Evolutionary conservation across 2,113 vertebrate genomes (phyloP).

Genomic region (Leptobrachium ailaonicum): DNA sequence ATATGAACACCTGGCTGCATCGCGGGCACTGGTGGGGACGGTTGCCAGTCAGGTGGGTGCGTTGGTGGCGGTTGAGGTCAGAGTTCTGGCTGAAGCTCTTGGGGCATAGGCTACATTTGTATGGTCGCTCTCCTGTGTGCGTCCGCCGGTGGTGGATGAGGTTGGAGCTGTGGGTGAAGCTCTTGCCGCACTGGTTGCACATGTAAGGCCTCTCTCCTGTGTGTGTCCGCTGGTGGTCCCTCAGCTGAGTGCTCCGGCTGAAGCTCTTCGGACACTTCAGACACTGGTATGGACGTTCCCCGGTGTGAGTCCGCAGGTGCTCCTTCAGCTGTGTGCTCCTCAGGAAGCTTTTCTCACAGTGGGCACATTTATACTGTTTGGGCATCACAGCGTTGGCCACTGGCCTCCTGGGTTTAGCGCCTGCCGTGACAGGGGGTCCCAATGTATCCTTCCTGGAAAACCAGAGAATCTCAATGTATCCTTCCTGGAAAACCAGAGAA

Average conservation of each 20-base stretch:
- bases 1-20: conserved; percentile 39
- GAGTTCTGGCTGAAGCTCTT: conserved; percentile 48
- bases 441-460: too few relatives aligned
- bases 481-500: too few relatives aligned
- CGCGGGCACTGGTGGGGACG: conserved; percentile 34
- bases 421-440: background rate
- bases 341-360: conserved; percentile 40
- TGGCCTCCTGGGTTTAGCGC: background rate
- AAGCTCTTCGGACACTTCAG: conserved; percentile 43
- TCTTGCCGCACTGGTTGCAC: conserved; percentile 40
- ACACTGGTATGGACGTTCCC: conserved; percentile 40
- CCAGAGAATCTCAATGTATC: too few relatives aligned
- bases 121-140: conserved; percentile 37
- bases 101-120: conserved; percentile 30
- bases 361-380: conserved; percentile 22
- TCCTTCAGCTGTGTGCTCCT: conserved; percentile 30
- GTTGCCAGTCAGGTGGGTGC: conserved; percentile 43
- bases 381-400: too few relatives aligned
- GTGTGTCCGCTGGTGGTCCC: conserved; percentile 45
- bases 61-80: conserved; percentile 48
- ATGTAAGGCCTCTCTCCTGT: conserved; percentile 32
- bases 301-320: conserved; percentile 31
- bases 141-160: conserved; percentile 42
- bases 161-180: conserved; percentile 38
- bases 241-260: conserved; percentile 37